Conservation (phyloP, 64 coral and sea anemone species). For the Trachythela sp. region DNA sequence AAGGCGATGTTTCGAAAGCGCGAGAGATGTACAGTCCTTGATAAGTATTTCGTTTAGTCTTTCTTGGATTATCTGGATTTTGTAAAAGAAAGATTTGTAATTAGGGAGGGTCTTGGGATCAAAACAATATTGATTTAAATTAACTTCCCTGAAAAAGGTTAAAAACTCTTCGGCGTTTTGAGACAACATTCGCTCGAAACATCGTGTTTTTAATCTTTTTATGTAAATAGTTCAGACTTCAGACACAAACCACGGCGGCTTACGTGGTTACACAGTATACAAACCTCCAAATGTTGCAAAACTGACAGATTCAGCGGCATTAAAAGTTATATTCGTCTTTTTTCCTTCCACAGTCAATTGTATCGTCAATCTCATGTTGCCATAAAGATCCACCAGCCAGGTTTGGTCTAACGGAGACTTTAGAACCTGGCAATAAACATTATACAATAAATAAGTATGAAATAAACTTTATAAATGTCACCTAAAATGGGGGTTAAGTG, state of each 20-base stretch:
- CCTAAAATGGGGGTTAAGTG: too few relatives aligned
- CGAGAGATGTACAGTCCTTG: background rate
- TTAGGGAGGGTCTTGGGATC: too few relatives aligned
- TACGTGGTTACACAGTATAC: background rate
- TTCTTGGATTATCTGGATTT: background rate
- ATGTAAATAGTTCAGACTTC: too few relatives aligned
- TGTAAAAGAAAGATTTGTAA: background rate
- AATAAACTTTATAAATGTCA: too few relatives aligned
- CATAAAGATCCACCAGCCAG: background rate
- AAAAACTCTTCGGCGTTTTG: too few relatives aligned
- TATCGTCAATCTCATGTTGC: background rate
- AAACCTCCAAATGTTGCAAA: conserved; percentile 7
- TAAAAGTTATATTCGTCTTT: background rate
- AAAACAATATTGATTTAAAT: too few relatives aligned
- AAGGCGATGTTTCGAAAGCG: background rate
- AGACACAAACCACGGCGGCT: too few relatives aligned
- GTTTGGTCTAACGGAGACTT: background rate
- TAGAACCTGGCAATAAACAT: background rate
- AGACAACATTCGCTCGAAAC: too few relatives aligned
- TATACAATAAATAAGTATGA: background rate
- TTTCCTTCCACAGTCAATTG: background rate
- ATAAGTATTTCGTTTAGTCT: background rate
- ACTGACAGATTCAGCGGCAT: background rate
- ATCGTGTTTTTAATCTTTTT: too few relatives aligned
- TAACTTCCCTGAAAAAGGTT: too few relatives aligned